phyloP scores from a whole-genome alignment of 2,113 vertebrate genomes.

The Anser cygnoides region DNA sequence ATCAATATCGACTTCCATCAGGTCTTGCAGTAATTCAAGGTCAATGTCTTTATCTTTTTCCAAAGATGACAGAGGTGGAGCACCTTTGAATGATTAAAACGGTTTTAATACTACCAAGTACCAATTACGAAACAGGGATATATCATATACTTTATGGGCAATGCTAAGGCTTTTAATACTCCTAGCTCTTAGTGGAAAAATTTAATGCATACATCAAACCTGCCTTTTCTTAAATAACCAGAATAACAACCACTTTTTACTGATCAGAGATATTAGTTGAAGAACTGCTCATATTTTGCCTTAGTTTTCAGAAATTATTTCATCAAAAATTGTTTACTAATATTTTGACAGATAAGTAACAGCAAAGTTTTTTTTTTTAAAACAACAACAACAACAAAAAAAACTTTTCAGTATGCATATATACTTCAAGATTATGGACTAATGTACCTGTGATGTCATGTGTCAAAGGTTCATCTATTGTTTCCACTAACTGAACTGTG shows the following conservation, averaged over 20 bases:
- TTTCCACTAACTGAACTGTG: constrained; percentile 89
- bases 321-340: neutral
- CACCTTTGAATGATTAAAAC: constrained; percentile 85
- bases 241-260: neutral
- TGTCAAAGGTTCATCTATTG: constrained; percentile 92
- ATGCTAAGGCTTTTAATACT: constrained; percentile 47
- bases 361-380: neutral
- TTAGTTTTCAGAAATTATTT: neutral
- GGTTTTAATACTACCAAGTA: neutral
- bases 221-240: neutral
- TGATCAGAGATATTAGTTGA: neutral
- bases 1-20: constrained; percentile 99
- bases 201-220: neutral
- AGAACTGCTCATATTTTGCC: neutral
- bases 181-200: neutral
- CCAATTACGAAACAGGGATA: constrained; percentile 23
- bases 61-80: constrained; percentile 94
- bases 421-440: constrained; percentile 4
- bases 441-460: constrained; percentile 92
- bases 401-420: neutral
- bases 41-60: constrained; percentile 99
- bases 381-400: no score
- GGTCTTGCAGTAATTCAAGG: constrained; percentile 98
- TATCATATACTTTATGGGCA: constrained; percentile 34
- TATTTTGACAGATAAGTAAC: neutral